phyloP scores from a whole-genome alignment of 2,113 vertebrate species.

The Sapajus apella region DNA sequence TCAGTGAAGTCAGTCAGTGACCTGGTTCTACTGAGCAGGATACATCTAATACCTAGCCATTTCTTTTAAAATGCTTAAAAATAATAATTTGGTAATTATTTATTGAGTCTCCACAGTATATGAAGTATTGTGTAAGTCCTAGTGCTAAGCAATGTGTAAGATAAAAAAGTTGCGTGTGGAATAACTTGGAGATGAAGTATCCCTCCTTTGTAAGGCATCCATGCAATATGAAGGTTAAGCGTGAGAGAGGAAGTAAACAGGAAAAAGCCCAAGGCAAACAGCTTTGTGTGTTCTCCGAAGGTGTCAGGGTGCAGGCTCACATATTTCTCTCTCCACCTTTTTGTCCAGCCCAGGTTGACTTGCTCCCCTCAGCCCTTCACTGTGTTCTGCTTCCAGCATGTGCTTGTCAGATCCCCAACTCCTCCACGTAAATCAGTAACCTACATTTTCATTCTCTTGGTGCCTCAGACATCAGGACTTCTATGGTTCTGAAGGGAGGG shows the following conservation, averaged over 20 bases:
- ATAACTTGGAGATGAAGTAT: not conserved
- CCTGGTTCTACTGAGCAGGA: not conserved
- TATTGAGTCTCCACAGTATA: not conserved
- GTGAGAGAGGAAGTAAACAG: not conserved
- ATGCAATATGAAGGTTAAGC: not conserved
- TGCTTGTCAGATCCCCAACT: accelerated
- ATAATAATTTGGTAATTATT: not conserved
- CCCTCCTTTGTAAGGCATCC: not conserved
- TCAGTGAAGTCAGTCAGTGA: not conserved
- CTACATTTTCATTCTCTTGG: not conserved
- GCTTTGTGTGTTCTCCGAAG: not conserved
- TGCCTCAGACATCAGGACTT: not conserved
- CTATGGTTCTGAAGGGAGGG: not conserved
- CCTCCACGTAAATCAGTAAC: not conserved
- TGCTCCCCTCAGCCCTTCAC: too few species aligned
- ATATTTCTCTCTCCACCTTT: not conserved
- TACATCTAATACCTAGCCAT: not conserved
- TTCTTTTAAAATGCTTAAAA: slow-evolving; percentile 29
- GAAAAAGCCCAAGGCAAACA: not conserved
- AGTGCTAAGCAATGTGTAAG: not conserved
- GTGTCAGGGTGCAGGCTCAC: not conserved
- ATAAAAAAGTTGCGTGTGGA: not conserved
- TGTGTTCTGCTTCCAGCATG: not conserved
- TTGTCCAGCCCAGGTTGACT: not conserved
- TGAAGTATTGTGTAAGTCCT: not conserved